Percentiles rank a stretch among this genome's conserved stretches.
Conservation (phyloP, 2,113 vertebrate species). For the Smithornis capensis region DNA sequence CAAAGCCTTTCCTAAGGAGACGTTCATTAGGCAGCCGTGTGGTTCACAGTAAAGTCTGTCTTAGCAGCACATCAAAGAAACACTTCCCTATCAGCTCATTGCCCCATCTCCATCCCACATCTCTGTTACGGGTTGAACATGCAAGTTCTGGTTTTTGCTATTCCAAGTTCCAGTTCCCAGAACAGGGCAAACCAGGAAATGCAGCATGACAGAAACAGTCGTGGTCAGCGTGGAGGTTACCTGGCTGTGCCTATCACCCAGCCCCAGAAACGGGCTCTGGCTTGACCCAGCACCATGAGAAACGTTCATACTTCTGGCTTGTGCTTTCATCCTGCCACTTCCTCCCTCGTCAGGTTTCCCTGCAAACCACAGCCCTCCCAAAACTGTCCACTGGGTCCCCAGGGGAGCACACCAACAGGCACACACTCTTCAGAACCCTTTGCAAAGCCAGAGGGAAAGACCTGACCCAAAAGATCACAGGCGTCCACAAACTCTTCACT, state of each 20-base stretch:
- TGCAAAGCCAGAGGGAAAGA: neutral
- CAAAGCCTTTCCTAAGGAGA: neutral
- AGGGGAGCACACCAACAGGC: neutral
- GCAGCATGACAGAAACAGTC: neutral
- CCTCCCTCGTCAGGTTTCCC: neutral
- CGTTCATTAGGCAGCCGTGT: neutral
- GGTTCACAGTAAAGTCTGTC: neutral
- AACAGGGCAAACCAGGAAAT: neutral
- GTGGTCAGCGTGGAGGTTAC: rapidly evolving
- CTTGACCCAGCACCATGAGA: neutral
- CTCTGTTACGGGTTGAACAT: neutral
- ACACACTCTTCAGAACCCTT: neutral
- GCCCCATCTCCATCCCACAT: neutral
- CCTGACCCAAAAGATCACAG: neutral
- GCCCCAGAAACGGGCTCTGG: neutral
- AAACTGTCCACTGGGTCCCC: neutral
- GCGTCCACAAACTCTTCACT: neutral
- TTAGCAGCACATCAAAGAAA: neutral
- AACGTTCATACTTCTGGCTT: rapidly evolving
- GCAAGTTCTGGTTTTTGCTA: neutral
- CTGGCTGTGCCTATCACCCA: neutral
- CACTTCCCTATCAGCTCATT: neutral
- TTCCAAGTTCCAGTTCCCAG: neutral
- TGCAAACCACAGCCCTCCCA: neutral
- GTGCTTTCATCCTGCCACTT: neutral